phyloP scores from a whole-genome alignment of 2,888 invertebrate species.

The Heliconius sara region DNA sequence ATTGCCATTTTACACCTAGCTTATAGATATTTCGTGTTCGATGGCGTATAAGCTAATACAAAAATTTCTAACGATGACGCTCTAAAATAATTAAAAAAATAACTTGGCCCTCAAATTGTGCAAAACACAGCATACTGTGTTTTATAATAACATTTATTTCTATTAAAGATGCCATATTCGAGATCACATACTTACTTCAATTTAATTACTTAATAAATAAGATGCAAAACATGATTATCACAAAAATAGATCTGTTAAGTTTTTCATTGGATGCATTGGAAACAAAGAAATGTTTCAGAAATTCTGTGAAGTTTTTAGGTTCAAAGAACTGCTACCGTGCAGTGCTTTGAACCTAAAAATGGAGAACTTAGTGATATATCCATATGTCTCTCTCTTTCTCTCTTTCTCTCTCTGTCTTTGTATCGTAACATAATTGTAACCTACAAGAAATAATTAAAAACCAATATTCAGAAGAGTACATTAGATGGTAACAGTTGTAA shows the following conservation, averaged over 20 bases:
- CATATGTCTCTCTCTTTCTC: too few species aligned
- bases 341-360: background rate
- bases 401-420: too few species aligned
- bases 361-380: background rate
- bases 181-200: too few species aligned
- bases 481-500: background rate
- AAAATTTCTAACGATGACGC: background rate
- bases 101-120: background rate
- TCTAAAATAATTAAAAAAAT: background rate
- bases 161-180: background rate
- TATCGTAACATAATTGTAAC: background rate
- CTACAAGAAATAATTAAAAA: background rate
- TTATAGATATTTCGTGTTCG: background rate
- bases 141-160: background rate
- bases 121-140: too few species aligned
- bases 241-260: background rate
- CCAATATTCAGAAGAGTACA: background rate
- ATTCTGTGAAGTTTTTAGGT: too few species aligned
- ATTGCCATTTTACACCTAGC: background rate
- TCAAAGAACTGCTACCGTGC: too few species aligned
- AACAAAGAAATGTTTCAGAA: too few species aligned
- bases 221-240: background rate
- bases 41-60: background rate
- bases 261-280: too few species aligned
- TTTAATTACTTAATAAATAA: background rate